Evolutionary conservation across 2,113 vertebrate species (phyloP).

Genomic region (Calidris pygmaea): DNA sequence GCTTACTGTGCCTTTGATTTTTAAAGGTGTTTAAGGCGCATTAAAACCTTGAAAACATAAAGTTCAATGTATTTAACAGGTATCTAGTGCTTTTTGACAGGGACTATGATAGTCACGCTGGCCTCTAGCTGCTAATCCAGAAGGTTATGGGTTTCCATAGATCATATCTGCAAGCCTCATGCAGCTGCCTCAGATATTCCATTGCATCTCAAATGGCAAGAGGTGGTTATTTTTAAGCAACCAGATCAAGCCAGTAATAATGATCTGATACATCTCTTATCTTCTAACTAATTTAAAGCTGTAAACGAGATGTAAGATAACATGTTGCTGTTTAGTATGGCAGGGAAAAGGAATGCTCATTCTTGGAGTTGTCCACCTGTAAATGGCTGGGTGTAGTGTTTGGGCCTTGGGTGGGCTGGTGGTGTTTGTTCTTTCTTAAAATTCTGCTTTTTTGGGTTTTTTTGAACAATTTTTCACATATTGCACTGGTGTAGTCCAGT

Average conservation of each 20-base stretch:
- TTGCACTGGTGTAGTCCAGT: background rate
- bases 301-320: background rate
- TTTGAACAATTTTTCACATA: background rate
- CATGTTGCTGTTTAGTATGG: fast-evolving
- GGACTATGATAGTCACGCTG: background rate
- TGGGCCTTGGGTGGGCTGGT: fast-evolving
- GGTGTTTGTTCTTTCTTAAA: background rate
- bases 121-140: background rate
- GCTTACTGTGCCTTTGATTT: background rate
- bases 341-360: background rate
- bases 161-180: background rate
- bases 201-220: background rate
- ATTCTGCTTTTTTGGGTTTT: background rate
- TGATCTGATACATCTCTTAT: background rate
- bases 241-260: background rate
- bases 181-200: background rate
- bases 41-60: background rate
- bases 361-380: background rate
- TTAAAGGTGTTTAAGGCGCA: background rate
- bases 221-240: background rate
- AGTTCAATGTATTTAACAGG: background rate
- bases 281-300: background rate
- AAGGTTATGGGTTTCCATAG: background rate
- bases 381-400: background rate
- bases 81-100: background rate